Percentiles rank a stretch among this genome's conserved stretches.
phyloP scores from a whole-genome alignment of 2,797 vertebrate genomes.

The Helicolenus hilgendorfi region DNA sequence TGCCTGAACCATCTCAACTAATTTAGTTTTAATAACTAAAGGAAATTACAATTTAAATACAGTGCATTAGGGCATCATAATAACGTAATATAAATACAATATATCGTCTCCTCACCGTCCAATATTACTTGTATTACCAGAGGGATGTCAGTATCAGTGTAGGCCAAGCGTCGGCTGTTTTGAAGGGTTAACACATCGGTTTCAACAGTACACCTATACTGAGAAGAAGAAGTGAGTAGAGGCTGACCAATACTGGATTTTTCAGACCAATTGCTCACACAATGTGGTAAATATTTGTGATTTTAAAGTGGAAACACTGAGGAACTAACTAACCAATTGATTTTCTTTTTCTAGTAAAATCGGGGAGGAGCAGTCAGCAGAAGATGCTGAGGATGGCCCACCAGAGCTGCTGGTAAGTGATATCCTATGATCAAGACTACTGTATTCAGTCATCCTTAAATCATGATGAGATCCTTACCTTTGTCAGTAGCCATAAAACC shows the following conservation, averaged over 20 bases:
- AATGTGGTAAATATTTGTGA: neutral
- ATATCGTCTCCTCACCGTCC: too few species aligned
- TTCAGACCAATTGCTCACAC: neutral
- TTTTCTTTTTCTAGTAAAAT: slow-evolving; percentile 92
- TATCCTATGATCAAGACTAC: neutral
- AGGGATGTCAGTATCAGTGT: neutral
- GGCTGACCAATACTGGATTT: neutral
- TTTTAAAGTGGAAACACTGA: neutral
- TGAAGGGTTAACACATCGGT: neutral
- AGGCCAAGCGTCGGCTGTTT: neutral
- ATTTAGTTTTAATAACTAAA: too few species aligned
- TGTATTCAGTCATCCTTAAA: too few species aligned
- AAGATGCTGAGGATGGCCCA: slow-evolving; percentile 96
- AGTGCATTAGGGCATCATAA: too few species aligned
- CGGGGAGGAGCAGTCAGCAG: slow-evolving; percentile 96
- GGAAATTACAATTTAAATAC: too few species aligned
- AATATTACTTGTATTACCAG: too few species aligned
- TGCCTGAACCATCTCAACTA: too few species aligned
- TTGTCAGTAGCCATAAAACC: too few species aligned
- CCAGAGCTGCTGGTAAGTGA: slow-evolving; percentile 94
- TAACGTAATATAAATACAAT: too few species aligned
- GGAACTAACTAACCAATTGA: too few species aligned
- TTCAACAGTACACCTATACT: too few species aligned
- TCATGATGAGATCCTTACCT: too few species aligned
- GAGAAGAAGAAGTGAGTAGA: neutral